phyloP scores from a whole-genome alignment of 2,113 vertebrate genomes.

The Brachyistius frenatus region DNA sequence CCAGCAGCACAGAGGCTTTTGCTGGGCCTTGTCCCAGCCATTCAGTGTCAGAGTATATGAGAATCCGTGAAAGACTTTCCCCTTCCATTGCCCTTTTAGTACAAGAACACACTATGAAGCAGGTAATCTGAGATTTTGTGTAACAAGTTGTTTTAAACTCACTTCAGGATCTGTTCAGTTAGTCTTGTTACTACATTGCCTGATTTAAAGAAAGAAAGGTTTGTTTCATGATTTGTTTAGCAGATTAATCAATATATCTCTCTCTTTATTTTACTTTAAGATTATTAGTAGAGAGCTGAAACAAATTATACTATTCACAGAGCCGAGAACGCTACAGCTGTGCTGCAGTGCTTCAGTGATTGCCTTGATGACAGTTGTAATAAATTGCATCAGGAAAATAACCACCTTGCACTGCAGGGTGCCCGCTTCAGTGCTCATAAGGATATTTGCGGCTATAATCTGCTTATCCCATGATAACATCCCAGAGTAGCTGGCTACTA shows the following conservation, averaged over 20 bases:
- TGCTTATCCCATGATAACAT: constrained; percentile 69
- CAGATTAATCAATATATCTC: constrained; percentile 6
- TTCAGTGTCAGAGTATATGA: constrained; percentile 57
- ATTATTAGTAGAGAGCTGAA: constrained; percentile 16
- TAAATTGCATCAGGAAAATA: constrained; percentile 50
- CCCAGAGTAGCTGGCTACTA: constrained; percentile 62
- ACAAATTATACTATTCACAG: constrained; percentile 5
- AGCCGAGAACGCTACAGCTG: constrained; percentile 27
- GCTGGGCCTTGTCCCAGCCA: constrained; percentile 48
- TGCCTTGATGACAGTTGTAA: constrained; percentile 15
- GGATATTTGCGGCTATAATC: constrained; percentile 74
- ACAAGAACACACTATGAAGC: constrained; percentile 4
- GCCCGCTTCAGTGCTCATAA: constrained; percentile 50
- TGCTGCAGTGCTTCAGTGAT: constrained; percentile 18
- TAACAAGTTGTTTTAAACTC: constrained; percentile 3
- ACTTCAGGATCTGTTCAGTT: not conserved
- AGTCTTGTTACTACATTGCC: not conserved
- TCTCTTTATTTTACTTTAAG: not conserved
- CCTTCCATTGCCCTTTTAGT: not conserved
- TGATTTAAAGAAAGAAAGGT: not conserved
- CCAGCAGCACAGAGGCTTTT: constrained; percentile 17
- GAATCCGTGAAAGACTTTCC: not conserved
- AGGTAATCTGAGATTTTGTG: not conserved
- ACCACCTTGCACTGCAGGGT: constrained; percentile 39
- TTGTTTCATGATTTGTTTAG: constrained; percentile 28